Percentiles rank a stretch among this genome's conserved stretches.
Conservation (phyloP, 2,797 vertebrate genomes). For the Megaceryle alcyon region DNA sequence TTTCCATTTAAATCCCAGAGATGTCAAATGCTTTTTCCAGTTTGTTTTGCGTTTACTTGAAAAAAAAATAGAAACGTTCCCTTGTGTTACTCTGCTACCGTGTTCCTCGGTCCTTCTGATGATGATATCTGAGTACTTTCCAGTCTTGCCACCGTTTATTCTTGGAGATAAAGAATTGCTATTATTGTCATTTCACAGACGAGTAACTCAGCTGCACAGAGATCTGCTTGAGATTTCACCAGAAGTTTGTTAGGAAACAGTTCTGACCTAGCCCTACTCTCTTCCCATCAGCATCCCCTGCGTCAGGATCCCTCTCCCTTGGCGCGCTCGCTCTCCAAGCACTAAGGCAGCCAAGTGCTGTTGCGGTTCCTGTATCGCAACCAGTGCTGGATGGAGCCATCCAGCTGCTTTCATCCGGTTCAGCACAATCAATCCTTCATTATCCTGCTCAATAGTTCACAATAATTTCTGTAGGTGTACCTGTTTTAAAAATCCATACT, state of each 20-base stretch:
- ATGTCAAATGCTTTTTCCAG: constrained; percentile 22
- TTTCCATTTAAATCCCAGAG: constrained; percentile 44
- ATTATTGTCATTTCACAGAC: not conserved
- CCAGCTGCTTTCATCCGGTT: not conserved
- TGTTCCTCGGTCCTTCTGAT: not conserved
- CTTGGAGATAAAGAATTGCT: not conserved
- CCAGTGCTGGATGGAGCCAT: not conserved
- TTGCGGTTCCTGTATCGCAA: not conserved
- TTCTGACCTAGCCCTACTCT: not conserved
- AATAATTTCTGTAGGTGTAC: rapidly evolving
- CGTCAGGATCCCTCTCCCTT: not conserved
- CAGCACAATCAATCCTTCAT: not conserved
- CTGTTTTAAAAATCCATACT: not conserved
- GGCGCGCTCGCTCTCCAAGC: rapidly evolving
- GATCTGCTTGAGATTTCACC: not conserved
- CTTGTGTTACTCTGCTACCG: not conserved
- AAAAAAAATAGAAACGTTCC: not conserved
- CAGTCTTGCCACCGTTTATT: not conserved
- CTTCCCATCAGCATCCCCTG: rapidly evolving
- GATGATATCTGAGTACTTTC: not conserved
- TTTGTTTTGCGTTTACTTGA: constrained; percentile 22
- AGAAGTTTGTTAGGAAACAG: not conserved
- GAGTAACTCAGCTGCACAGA: not conserved
- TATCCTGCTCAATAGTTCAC: not conserved
- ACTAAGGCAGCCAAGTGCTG: not conserved